A percentile compares a stretch with the other conserved stretches of the same genome.
phyloP scores from a whole-genome alignment of 2,888 invertebrate species.

The Eupithecia subfuscata region DNA sequence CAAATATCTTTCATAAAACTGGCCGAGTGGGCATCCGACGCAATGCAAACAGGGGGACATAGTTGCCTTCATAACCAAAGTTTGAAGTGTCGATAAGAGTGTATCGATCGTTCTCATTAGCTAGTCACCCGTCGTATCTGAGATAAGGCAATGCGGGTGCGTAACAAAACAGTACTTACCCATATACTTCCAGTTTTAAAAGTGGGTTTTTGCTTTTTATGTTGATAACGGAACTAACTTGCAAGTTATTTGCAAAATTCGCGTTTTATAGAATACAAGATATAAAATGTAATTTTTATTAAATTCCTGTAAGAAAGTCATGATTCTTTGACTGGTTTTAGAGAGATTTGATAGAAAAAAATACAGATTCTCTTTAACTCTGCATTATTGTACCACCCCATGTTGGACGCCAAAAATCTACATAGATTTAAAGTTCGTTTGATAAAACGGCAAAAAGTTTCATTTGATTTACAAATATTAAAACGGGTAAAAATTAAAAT shows the following conservation, averaged over 20 bases:
- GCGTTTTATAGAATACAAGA: neutral
- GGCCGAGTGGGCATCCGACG: conserved; percentile 26
- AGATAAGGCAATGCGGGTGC: conserved; percentile 76
- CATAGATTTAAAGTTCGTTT: neutral
- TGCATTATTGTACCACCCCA: neutral
- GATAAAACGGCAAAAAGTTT: no score
- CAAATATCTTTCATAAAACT: conserved; percentile 21
- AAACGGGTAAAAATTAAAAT: neutral
- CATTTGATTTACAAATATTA: neutral
- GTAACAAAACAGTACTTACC: conserved; percentile 47
- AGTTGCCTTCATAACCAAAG: conserved; percentile 68
- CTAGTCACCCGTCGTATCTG: conserved; percentile 67
- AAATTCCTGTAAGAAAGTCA: neutral
- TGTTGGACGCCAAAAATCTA: neutral
- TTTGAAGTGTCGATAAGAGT: conserved; percentile 78
- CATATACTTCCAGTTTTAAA: conserved; percentile 27
- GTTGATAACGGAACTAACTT: conserved; percentile 13
- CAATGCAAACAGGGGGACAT: conserved; percentile 35
- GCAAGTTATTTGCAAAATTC: neutral
- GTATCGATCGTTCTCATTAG: conserved; percentile 73
- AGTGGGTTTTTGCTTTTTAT: conserved; percentile 18
- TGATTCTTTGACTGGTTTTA: neutral
- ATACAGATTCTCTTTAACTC: neutral
- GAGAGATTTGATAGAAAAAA: neutral
- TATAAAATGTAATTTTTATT: neutral